Base-by-base conservation (phyloP, 2,113 vertebrate genomes). In the Opisthocomus hoazin region DNA sequence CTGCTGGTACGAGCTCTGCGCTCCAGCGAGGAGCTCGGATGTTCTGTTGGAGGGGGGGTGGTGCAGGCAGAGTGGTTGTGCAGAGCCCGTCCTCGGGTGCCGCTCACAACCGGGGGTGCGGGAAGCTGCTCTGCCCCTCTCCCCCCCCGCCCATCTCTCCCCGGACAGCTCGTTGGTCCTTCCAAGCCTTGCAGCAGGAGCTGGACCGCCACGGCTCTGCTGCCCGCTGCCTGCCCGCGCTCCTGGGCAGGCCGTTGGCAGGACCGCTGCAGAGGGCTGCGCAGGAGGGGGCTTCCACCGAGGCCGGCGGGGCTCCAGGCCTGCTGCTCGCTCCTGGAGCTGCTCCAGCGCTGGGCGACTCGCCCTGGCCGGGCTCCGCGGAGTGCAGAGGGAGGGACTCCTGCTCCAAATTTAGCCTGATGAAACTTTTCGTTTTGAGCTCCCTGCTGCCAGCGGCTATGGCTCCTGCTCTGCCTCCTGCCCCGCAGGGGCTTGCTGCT, bases 381-480 rank as follows among this genome's bases (percentile, higher is more conserved):
- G 51, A 63, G 91, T 2, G 32, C 84, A 10, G 56, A 94, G 90
- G 91, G 94, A 96, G 96, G 94, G 83, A 81, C 89, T 56, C 9
- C 0, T 0, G 0, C 83, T 95, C 96, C 96, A 97, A 92, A 95
- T 95, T 95, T 95, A 97, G 96, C 95, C 94, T 77, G 94, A 93
- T 94, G 78, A 79, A 94, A 79, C 81, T 93, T 92, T 39, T 68
- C 64, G 84, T 89, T 84, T 94, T 11, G 3, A 81, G 84, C 63
- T 37, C 15, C 69, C 27, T 22, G 26, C 69, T 70, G 69, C 81
- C 93, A 96, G 88, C 29, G 12, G 46, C 1, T 9, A 43, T 71
- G 95, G 60, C 73, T 93, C 60, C 39, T 51, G 87, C 82, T 69
- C 74, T 73, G 84, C 66, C 66, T 82, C 29, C 70, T 85, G 80